Base-by-base conservation (phyloP, 2,113 vertebrate genomes). In the Todiramphus saurophagus region DNA sequence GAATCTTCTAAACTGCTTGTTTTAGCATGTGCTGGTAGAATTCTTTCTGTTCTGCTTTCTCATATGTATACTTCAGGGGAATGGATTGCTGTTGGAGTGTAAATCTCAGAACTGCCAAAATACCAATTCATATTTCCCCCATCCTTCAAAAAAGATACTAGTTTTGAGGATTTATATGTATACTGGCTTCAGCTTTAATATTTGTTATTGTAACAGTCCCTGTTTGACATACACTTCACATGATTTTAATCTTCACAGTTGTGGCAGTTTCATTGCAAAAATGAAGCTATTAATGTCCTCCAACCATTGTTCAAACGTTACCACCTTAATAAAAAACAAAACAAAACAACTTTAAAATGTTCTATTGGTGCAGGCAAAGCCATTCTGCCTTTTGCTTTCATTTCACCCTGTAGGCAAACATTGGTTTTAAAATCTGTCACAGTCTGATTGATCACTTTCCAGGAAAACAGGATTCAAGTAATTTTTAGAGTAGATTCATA, bases 361-460 rank as follows among this genome's bases (percentile, higher is more conserved):
- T 83, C 64, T 91, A 11, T 77, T 76, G 31, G 17, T 80, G 37
- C 63, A 93, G 51, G 50, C 63, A 70, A 56, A 79, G 53, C 14
- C 0, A 0, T 91, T 96, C 77, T 91, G 81, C 78, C 50, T 78
- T 43, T 79, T 91, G 89, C 69, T 95, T 95, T 93, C 80, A 91
- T 91, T 94, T 91, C 77, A 82, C 77, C 87, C 87, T 93, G 69
- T 79, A 79, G 93, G 91, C 77, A 90, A 89, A 67, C 46, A 23
- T 43, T 68, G 58, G 37, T 27, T 85, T 96, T 95, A 93, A 93
- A 89, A 91, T 84, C 83, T 94, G 81, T 87, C 85, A 33, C 59
- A 17, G 48, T 74, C 88, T 94, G 92, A 95, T 86, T 96, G 87
- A 95, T 94, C 84, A 46, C 74, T 87, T 79, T 97, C 87, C 94